Base-by-base conservation (phyloP, 2,113 vertebrate genomes). In the Glaucidium brasilianum region DNA sequence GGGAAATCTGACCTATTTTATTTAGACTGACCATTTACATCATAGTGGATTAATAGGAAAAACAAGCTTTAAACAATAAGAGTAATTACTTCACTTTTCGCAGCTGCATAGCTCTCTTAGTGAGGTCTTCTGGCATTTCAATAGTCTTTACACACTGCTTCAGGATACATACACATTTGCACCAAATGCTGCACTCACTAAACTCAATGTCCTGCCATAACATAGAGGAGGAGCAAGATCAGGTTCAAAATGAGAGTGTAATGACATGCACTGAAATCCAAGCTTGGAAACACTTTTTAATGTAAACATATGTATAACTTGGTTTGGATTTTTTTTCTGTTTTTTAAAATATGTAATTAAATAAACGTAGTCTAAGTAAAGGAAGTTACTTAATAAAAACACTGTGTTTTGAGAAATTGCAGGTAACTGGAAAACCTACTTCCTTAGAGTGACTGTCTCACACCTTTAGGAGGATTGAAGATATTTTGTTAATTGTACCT, bases 121-220 rank as follows among this genome's bases (percentile, higher is more conserved):
- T 81, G 84, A 97, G 73, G 74, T 82, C 75, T 90, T 92, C 76
- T 90, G 90, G 52, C 37, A 93, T 94, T 84, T 90, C 69, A 87
- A 60, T 74, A 94, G 68, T 64, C 83, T 80, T 89, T 81, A 92
- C 32, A 78, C 58, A 82, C 8, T 92, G 77, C 56, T 95, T 81
- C 84, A 94, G 87, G 90, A 74, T 29, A 94, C 64, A 78, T 15
- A 90, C 23, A 82, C 47, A 82, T 82, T 81, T 90, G 90, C 59
- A 88, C 55, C 85, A 90, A 75, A 90, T 85, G 58, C 55, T 94
- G 58, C 81, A 90, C 78, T 95, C 85, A 88, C 71, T 95, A 85
- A 92, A 94, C 79, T 64, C 64, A 84, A 78, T 53, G 80, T 89
- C 80, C 89, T 95, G 84, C 60, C 47, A 29, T 72, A 81, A 91